Base-by-base conservation (phyloP, 2,888 invertebrate species). In the Scotopteryx bipunctaria region DNA sequence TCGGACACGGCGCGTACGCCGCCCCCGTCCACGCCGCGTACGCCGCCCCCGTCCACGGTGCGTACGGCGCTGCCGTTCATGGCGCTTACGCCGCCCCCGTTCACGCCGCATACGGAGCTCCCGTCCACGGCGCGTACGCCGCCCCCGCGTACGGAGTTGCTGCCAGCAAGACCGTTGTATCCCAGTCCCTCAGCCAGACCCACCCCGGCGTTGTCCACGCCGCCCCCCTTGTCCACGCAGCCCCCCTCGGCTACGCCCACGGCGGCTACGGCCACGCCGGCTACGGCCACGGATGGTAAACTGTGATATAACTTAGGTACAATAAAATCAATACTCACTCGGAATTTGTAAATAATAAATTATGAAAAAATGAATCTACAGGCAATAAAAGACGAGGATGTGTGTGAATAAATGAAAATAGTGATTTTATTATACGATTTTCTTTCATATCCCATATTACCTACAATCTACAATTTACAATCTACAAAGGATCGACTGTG, bases 351-450 rank as follows among this genome's bases (percentile, higher is more conserved):
- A 76, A 80, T 82, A 80, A 85, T 83, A 82, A 81, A 75, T 75
- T 82, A 75, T 76, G 73, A 76, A 73, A 75, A 69, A 67, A 63
- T 23, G 70, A 76, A 35, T 21, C 49, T 73, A 81, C 76, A 80
- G 76, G 76, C 77, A 81, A 83, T 70, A 78, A 77, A 50, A 71
- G 78, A 83, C 82, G 87, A 86, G 87, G 86, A 86, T 86, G 88
- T 79, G 78, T 76, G 88, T 84, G 85, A 88, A 88, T 88, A 88
- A 87, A 88, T 83, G 85, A 81, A 66, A 76, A 79, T 73, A 73
- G 70, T 76, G 74, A 76, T 60, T 75, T 23, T 6, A 23, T 21
- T 21, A 23, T 5, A 5, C 3, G 2, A 23, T n/a, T n/a, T n/a
- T n/a, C n/a, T n/a, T n/a, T n/a, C 25, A 6, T 16, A 54, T 15